Evolutionary conservation across 1,140 invertebrate species (phyloP), one percentile per base, ranked within the genome.

Genomic region (Lasaia peninsularis): DNA sequence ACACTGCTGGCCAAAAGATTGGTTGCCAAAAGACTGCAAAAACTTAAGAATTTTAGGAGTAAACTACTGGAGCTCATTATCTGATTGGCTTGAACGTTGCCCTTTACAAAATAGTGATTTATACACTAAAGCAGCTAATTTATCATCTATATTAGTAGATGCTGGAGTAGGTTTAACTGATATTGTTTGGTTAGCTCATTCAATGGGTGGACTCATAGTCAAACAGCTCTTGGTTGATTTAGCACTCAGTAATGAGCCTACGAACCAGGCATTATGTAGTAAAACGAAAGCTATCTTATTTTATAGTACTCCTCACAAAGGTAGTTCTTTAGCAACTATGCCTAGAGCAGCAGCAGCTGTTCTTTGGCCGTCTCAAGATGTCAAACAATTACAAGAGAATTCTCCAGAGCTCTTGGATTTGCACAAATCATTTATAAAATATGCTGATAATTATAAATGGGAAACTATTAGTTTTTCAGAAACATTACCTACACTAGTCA

Each of bases 201-300:
- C 95, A 2, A 96, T 96, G 95, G 96, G 96, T 68, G 96, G 95
- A 44, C 89, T 97, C 11, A 89, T 96, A 40, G 93, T 95, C 0
- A 96, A 97, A 86, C 92, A 95, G 73, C 62, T 75, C 24, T 69
- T 86, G 7, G 68, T 78, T 34, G 71, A 81, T 58, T 66, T 79
- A 52, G 69, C 77, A n/a, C 37, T 78, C 51, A 76, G 71, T 35
- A 53, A 58, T 18, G 70, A 80, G 14, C 6, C 48, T 3, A 3
- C 90, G 21, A 71, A 88, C 35, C 78, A 90, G 64, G 81, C 87
- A 56, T 68, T 96, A 9, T 88, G 91, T 55, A 63, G 90, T n/a
- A 92, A 94, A 63, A 95, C 94, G 4, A 92, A 91, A 74, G 94
- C 93, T 1, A 88, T 96, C 18, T 69, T 96, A 44, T 96, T 96